These are phyloP conservation scores for Egretta garzetta DNA, from an alignment of 2,113 vertebrate species.

Conservation along the genomic window DNA sequence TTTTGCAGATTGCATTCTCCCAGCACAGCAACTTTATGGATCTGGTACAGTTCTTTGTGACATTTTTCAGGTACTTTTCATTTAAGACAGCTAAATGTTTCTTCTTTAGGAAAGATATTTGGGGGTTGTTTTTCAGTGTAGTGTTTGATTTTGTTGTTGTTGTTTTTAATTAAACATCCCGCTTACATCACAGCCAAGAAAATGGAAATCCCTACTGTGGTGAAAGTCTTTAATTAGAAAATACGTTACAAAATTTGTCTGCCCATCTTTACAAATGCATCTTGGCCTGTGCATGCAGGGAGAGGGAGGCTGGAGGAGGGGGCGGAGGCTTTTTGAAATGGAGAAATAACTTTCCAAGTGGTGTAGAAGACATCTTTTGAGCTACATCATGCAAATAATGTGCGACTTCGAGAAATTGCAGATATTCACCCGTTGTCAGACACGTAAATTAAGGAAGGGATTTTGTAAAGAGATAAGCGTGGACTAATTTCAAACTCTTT, in stretches of 20 bases:
- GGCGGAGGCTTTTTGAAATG: not conserved
- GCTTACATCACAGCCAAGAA: not conserved
- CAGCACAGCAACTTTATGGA: constrained; percentile 99
- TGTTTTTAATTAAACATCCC: not conserved
- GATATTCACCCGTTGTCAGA: accelerated
- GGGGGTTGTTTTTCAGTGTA: not conserved
- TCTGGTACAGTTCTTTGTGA: constrained; percentile 99
- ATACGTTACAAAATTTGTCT: not conserved
- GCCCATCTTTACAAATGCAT: not conserved
- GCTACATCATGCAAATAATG: accelerated
- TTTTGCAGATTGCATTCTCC: constrained; percentile 94
- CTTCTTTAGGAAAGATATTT: not conserved
- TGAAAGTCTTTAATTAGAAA: not conserved
- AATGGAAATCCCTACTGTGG: not conserved
- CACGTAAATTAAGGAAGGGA: not conserved
- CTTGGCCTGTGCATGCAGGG: not conserved
- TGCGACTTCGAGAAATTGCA: not conserved
- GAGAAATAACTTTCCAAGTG: not conserved
- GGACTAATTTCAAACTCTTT: not conserved
- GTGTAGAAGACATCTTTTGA: accelerated
- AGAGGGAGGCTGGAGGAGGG: not conserved
- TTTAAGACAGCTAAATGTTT: not conserved
- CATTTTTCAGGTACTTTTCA: constrained; percentile 94
- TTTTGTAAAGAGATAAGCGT: not conserved
- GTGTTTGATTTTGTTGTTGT: not conserved